Base-by-base conservation (phyloP, 2,797 vertebrate species). In the Nasua narica region DNA sequence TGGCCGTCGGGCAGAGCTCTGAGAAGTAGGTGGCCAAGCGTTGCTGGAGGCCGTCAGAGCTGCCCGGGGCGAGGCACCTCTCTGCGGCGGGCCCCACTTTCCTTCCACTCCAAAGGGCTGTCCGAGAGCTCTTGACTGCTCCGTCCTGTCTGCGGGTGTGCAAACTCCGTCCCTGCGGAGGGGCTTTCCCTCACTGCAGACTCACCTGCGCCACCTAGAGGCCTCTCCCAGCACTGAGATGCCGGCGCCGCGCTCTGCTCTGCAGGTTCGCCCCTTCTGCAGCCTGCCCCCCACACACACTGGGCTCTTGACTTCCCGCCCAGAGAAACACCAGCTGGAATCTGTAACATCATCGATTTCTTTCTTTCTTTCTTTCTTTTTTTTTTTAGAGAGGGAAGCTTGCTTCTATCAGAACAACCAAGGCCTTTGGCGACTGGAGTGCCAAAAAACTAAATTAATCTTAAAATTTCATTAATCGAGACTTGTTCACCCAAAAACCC, bases 141-240 rank as follows among this genome's bases (percentile, higher is more conserved):
- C 12, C 60, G 27, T 89, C 72, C 46, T 15, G 95, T 4, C 82
- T 83, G 95, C 23, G 95, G 97, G 96, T 96, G 98, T 87, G 29
- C 74, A 52, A 90, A 97, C 91, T 27, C 69, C 54, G 89, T 84
- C 89, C 62, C 69, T 19, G 4, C 19, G n/a, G 82, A 60, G 90
- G 81, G 94, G 93, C 97, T 91, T 48, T 10, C 92, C 91, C 46
- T 85, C 83, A 77, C 94, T 13, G 16, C 62, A 97, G 97, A 98
- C 98, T 98, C 98, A 70, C 98, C 97, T 93, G 76, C 98, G 96
- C 99, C 98, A 98, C 89, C 99, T 99, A 98, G 98, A 98, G 98
- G 98, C 95, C 90, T 91, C 32, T 81, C 4, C 94, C 52, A 50
- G 98, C 76, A 97, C 74, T 88, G 78, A 92, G 70, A 92, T 46